Evolutionary conservation across 2,888 invertebrate species (phyloP).

Genomic region (Agrotis puta): DNA sequence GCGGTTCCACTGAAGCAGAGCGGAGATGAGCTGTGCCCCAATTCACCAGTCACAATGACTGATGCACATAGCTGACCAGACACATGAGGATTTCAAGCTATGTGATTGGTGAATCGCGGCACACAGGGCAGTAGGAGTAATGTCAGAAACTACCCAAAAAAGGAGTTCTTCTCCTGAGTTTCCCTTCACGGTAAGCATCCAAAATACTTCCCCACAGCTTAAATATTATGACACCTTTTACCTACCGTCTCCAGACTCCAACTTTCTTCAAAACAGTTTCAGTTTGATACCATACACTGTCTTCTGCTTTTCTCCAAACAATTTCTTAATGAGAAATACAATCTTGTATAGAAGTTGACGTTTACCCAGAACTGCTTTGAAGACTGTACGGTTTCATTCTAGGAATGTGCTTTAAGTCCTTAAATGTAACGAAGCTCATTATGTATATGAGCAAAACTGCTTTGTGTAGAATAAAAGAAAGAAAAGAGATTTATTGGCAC

Average conservation of each 20-base stretch:
- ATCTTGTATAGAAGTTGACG: background rate
- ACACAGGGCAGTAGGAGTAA: no score
- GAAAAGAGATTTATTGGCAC: no score
- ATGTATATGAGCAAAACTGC: background rate
- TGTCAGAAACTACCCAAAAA: no score
- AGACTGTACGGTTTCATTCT: slow-evolving; percentile 7
- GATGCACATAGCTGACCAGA: no score
- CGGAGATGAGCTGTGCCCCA: no score
- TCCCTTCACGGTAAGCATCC: no score
- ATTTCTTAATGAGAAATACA: background rate
- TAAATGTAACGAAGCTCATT: slow-evolving; percentile 5
- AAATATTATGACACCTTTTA: background rate
- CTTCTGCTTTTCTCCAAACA: background rate
- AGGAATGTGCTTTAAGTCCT: background rate
- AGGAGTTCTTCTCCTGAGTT: no score
- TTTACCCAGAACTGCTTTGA: background rate
- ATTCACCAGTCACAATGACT: no score
- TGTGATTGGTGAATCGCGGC: no score
- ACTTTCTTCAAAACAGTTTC: background rate
- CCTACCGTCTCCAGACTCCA: background rate
- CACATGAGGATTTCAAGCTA: no score
- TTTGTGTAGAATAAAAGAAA: slow-evolving; percentile 5
- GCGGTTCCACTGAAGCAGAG: no score
- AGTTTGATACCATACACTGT: background rate
- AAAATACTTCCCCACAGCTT: background rate